phyloP scores from a whole-genome alignment of 2,113 vertebrate species.

The Callaeas wilsoni region DNA sequence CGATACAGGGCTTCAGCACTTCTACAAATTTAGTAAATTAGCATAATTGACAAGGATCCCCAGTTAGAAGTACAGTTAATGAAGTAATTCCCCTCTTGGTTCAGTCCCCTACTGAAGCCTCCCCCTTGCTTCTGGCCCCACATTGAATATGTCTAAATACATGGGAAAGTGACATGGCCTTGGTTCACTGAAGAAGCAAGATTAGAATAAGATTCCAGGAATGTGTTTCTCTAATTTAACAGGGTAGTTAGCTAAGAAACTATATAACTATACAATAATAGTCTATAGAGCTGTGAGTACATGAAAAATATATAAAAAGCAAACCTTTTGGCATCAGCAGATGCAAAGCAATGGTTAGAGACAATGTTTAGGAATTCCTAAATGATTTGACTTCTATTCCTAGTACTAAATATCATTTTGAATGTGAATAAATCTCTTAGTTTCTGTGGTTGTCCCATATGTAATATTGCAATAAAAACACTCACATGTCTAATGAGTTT shows the following conservation, averaged over 20 bases:
- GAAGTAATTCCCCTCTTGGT: neutral
- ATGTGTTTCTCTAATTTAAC: neutral
- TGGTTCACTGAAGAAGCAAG: neutral
- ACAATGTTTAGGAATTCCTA: neutral
- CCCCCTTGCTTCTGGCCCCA: neutral
- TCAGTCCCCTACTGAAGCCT: rapidly evolving
- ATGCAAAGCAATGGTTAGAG: neutral
- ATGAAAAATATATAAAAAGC: neutral
- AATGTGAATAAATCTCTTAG: neutral
- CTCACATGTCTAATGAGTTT: neutral
- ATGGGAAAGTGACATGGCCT: neutral
- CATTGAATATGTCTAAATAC: neutral
- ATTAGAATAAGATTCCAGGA: neutral
- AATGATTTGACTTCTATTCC: neutral
- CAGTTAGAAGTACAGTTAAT: neutral
- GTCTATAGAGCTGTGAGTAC: neutral
- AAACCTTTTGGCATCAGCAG: neutral
- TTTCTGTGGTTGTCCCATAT: neutral
- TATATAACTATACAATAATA: neutral
- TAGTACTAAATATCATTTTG: neutral
- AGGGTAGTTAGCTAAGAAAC: neutral
- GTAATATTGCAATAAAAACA: neutral
- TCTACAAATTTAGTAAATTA: neutral
- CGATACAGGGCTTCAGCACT: neutral
- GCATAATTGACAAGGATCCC: neutral